A percentile compares a stretch with the other conserved stretches of the same genome.
Evolutionary conservation across 1,140 invertebrate species (phyloP).

Genomic region (Uloborus diversus): DNA sequence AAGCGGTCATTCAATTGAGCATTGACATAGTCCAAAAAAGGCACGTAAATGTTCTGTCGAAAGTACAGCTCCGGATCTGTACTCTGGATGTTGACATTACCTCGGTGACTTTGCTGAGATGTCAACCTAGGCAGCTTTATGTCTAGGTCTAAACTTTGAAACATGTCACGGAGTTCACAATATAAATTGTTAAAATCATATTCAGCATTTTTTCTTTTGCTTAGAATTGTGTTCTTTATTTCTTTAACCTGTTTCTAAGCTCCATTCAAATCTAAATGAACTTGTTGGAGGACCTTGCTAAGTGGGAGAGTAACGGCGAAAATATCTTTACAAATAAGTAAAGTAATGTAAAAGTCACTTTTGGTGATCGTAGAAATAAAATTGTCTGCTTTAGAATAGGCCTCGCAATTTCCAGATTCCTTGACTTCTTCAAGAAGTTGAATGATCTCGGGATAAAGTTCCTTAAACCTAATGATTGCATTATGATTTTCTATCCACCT

Average conservation of each 20-base stretch:
- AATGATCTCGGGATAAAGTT: not conserved
- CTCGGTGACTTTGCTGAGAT: not conserved
- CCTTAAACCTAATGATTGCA: not conserved
- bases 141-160: not conserved
- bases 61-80: not conserved
- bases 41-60: not conserved
- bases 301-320: not conserved
- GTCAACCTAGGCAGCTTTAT: not conserved
- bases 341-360: not conserved
- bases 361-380: not conserved
- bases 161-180: not conserved
- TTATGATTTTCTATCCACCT: slow-evolving; percentile 1
- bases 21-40: not conserved
- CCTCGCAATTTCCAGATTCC: not conserved
- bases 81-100: not conserved
- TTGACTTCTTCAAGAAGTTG: slow-evolving; percentile 1
- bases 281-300: not conserved
- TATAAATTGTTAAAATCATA: not conserved
- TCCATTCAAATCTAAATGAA: not conserved
- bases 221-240: too few relatives aligned
- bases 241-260: too few relatives aligned
- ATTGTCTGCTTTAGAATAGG: not conserved
- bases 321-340: not conserved
- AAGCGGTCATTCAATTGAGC: not conserved
- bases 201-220: not conserved